Evolutionary conservation across 37 sponge, comb jelly and placozoan genomes (phyloP), one percentile per base, ranked within the genome.

Genomic region (Bolinopsis microptera): DNA sequence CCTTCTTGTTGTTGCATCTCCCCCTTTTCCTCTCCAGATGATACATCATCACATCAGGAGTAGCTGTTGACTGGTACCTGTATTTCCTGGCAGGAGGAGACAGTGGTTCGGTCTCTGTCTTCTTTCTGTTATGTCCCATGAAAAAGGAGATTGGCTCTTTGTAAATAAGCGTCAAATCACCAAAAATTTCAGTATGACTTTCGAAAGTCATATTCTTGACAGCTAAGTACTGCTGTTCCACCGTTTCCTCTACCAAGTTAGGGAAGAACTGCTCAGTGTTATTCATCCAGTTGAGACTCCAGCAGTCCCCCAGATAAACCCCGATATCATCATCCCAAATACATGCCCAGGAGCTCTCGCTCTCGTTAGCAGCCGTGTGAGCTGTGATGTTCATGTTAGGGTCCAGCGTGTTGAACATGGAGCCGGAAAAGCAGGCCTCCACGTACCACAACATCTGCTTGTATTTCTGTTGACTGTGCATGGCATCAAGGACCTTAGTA

Each of bases 351-450:
- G 96, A 96, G 0, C 93, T 93, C 40, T 95, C 94, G 5, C 41
- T 2, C 8, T 94, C 88, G 76, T 96, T 95, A 68, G 96, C 80
- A 26, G 96, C 94, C n/a, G 96, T 96, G 22, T 93, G 93, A 13
- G 82, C 96, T 93, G 93, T 95, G 41, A 96, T 94, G 76, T 94
- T 93, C 86, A 83, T 94, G 82, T 95, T 92, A 21, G 25, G 38
- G 16, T 95, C 69, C 69, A 93, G 35, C 0, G 16, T 80, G 3
- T 94, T 86, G 93, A 96, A 96, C 95, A 96, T 95, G 32, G 96
- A 96, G 48, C 96, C 96, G 61, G 96, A 94, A 38, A 94, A 94
- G 74, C 96, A 96, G 0, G 96, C 95, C 93, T 96, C 96, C n/a
- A 96, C 69, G 76, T 95, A 96, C 69, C 95, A 30, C n/a, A 95